Evolutionary conservation across 2,888 invertebrate genomes (phyloP).

Genomic region (Microchrysa polita): DNA sequence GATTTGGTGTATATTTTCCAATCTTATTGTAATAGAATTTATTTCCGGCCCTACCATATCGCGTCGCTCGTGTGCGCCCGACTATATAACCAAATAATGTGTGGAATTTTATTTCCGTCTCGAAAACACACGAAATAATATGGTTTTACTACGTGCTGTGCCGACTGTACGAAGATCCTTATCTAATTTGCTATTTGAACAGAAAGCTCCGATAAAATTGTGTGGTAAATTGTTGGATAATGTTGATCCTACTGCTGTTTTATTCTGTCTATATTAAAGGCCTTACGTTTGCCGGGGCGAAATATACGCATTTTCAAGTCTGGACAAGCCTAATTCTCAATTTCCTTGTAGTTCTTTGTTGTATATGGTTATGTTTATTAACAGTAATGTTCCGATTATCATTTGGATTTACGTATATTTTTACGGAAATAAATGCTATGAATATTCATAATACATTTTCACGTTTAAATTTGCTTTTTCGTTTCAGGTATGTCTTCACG

Average conservation of each 20-base stretch:
- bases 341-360: too few species aligned
- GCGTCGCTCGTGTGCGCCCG: too few species aligned
- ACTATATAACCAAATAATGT: slow-evolving; percentile 6
- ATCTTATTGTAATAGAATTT: slow-evolving; percentile 23
- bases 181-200: slow-evolving; percentile 15
- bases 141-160: slow-evolving; percentile 22
- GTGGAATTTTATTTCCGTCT: slow-evolving; percentile 37
- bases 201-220: neutral
- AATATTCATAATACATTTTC: neutral
- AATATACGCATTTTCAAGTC: too few species aligned
- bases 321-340: too few species aligned
- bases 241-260: neutral
- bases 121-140: neutral
- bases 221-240: neutral
- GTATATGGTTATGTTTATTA: too few species aligned
- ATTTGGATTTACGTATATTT: too few species aligned
- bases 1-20: neutral
- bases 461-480: slow-evolving; percentile 44
- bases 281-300: too few species aligned
- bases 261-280: too few species aligned
- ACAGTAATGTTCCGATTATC: too few species aligned
- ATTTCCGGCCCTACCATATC: slow-evolving; percentile 14
- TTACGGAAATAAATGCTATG: too few species aligned
- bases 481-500: slow-evolving; percentile 40
- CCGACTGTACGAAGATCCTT: slow-evolving; percentile 15